Evolutionary conservation across 2,113 vertebrate species (phyloP).

Genomic region (Bos javanicus): DNA sequence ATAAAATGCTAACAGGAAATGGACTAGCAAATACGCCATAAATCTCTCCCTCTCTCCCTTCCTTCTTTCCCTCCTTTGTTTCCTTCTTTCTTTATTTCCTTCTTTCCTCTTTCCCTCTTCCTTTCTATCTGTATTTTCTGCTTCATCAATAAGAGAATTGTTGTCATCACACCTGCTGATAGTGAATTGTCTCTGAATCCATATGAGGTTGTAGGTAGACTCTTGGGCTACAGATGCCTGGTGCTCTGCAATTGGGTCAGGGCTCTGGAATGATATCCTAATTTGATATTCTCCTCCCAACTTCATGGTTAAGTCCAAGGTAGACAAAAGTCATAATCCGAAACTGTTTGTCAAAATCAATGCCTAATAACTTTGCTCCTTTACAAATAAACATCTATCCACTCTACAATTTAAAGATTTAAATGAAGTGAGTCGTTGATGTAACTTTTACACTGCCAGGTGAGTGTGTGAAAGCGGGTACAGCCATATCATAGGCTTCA

Average conservation of each 20-base stretch:
- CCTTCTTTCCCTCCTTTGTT: too few relatives aligned
- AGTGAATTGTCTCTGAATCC: background rate
- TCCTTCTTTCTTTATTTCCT: background rate
- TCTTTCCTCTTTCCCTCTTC: background rate
- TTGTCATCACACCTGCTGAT: background rate
- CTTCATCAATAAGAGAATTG: background rate
- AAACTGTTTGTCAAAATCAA: background rate
- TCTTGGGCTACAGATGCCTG: background rate
- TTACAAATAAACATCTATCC: background rate
- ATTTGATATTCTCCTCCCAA: background rate
- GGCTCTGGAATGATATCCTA: background rate
- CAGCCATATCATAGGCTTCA: background rate
- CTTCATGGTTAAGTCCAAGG: background rate
- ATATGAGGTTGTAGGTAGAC: background rate
- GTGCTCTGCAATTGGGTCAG: background rate
- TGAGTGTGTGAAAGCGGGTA: background rate
- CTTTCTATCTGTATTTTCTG: background rate
- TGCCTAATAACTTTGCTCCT: background rate
- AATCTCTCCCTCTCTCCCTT: background rate
- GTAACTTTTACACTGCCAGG: background rate
- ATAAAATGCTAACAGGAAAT: conserved; percentile 59
- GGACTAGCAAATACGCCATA: background rate
- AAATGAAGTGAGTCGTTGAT: background rate
- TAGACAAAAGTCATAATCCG: background rate
- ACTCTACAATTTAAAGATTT: background rate